Base-by-base conservation (phyloP, 1,140 invertebrate genomes). In the Aethina tumida region DNA sequence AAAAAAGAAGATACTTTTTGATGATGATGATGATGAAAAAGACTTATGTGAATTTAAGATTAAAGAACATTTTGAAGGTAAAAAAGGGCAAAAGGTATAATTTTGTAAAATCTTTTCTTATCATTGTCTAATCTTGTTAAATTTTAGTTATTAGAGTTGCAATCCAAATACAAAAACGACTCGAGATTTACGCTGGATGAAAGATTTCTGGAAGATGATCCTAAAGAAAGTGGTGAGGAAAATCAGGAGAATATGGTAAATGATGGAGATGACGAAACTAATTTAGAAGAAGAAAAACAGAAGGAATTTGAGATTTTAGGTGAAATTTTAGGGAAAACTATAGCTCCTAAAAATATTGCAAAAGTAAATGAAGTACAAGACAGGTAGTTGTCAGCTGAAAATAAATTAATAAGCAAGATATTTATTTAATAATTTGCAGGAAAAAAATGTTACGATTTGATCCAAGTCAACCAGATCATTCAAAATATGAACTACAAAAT, bases 381-480 rank as follows among this genome's bases (percentile, higher is more conserved):
- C 19, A 25, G 2, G 14, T 26, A 25, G 14, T 9, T 3, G 19
- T 16, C 8, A 4, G n/a, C 9, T 13, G 13, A 8, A 13, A 17
- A 17, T 26, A 26, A 13, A 12, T 18, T 35, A 25, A 12, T 34
- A 24, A 24, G 6, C n/a, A 24, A 7, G 5, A 34, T 30, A 30
- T 12, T 22, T 24, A 7, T 17, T 21, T 16, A 17, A 7, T 17
- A 18, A 27, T 26, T 26, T 21, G 28, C 10, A 46, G 21, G n/a
- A 47, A 49, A 26, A 25, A 27, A n/a, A 77, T 77, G 74, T 49
- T 76, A 16, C 59, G 75, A 35, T 79, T 71, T 61, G 74, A 77
- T 56, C 75, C 75, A 8, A 58, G 56, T 10, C 63, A 71, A 50
- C 68, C 67, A 32, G 63, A 70, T 25, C 73, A 77, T 63, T 51